Percentiles rank a stretch among this genome's conserved stretches.
phyloP scores from a whole-genome alignment of 2,113 vertebrate genomes.

The Corythoichthys haematopterus region DNA sequence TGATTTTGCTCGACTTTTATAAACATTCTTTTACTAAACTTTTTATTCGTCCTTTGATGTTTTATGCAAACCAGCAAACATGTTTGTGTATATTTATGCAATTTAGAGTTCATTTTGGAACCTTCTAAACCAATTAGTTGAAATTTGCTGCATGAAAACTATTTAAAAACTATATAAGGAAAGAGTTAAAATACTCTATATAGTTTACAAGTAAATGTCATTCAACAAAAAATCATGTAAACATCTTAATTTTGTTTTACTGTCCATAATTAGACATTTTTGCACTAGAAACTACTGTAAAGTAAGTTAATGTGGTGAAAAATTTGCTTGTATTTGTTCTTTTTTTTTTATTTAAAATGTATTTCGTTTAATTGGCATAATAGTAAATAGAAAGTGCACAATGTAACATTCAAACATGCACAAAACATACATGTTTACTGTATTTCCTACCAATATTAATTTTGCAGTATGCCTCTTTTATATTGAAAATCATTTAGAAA shows the following conservation, averaged over 20 bases:
- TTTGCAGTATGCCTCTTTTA: background rate
- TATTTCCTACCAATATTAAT: background rate
- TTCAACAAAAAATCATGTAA: background rate
- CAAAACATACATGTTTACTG: background rate
- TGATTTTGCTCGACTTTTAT: background rate
- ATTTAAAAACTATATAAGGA: background rate
- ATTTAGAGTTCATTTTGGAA: conserved; percentile 11
- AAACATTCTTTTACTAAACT: background rate
- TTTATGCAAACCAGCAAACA: background rate
- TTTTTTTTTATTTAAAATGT: background rate
- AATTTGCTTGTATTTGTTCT: background rate
- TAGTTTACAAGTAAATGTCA: background rate
- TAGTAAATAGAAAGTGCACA: background rate
- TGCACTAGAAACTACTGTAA: background rate
- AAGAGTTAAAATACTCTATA: background rate
- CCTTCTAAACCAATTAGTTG: background rate
- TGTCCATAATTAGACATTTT: background rate
- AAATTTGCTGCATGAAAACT: conserved; percentile 3
- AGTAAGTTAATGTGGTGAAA: background rate
- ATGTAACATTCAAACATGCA: background rate
- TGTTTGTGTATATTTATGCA: background rate
- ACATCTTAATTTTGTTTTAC: background rate
- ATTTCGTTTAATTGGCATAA: background rate
- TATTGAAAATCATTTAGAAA: background rate
- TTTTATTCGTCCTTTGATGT: background rate